phyloP scores from a whole-genome alignment of 2,797 vertebrate species.

The Cossypha niveicapilla region DNA sequence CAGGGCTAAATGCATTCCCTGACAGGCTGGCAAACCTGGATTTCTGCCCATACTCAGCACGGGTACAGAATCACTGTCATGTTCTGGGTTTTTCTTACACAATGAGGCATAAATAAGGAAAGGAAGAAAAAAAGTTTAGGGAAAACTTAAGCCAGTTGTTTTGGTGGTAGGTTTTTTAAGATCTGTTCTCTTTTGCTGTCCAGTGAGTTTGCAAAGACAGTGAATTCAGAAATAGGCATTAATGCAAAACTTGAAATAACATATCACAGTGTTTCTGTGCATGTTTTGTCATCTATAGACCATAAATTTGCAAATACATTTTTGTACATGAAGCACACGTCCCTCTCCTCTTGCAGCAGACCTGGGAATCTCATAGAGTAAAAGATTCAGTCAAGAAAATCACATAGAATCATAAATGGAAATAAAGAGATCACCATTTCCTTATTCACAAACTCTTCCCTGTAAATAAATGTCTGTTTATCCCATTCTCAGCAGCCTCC shows the following conservation, averaged over 20 bases:
- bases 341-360: neutral
- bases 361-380: neutral
- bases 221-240: neutral
- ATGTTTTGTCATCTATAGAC: neutral
- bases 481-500: neutral
- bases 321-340: neutral
- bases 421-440: neutral
- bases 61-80: neutral
- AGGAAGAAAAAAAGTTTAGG: neutral
- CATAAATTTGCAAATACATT: neutral
- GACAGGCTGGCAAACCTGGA: neutral
- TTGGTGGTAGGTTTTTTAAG: neutral
- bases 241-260: neutral
- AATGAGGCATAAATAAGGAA: neutral
- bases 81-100: neutral
- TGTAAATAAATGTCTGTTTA: neutral
- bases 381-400: neutral
- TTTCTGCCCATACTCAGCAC: neutral
- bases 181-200: neutral
- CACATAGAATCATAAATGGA: neutral
- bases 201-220: neutral
- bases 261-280: neutral
- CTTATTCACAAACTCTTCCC: neutral
- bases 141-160: neutral
- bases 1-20: neutral